Evolutionary conservation across 35 echinoderm and acorn worm species (phyloP).

Genomic region (Nesometra sesokonis): DNA sequence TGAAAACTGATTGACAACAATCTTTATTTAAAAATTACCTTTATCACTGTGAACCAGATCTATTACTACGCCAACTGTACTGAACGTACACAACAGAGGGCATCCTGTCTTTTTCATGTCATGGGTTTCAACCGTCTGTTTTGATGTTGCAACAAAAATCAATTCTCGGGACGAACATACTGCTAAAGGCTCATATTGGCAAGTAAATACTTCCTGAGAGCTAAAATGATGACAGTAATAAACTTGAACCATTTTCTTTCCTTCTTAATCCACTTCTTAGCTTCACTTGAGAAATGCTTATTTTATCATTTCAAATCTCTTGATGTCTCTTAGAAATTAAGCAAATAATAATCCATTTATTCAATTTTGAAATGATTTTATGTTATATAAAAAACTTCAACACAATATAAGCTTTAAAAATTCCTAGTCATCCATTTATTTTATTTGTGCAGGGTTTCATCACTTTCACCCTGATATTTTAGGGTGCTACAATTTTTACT

Average conservation of each 20-base stretch:
- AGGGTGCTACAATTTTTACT: too few relatives aligned
- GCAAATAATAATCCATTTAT: too few relatives aligned
- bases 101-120: neutral
- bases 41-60: neutral
- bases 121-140: neutral
- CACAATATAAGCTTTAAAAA: too few relatives aligned
- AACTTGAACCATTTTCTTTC: neutral
- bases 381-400: too few relatives aligned
- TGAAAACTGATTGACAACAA: too few relatives aligned
- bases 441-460: too few relatives aligned
- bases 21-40: neutral
- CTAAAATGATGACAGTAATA: neutral
- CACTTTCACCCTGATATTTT: too few relatives aligned
- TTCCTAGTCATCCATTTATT: too few relatives aligned
- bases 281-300: too few relatives aligned
- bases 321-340: too few relatives aligned
- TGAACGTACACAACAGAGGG: neutral
- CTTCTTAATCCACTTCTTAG: neutral
- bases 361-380: too few relatives aligned
- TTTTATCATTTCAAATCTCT: too few relatives aligned
- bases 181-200: neutral
- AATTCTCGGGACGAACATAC: neutral
- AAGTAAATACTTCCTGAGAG: neutral
- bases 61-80: neutral
- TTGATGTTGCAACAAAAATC: neutral